Conservation (phyloP, 1,140 invertebrate genomes). For the Phymastichus coffea region DNA sequence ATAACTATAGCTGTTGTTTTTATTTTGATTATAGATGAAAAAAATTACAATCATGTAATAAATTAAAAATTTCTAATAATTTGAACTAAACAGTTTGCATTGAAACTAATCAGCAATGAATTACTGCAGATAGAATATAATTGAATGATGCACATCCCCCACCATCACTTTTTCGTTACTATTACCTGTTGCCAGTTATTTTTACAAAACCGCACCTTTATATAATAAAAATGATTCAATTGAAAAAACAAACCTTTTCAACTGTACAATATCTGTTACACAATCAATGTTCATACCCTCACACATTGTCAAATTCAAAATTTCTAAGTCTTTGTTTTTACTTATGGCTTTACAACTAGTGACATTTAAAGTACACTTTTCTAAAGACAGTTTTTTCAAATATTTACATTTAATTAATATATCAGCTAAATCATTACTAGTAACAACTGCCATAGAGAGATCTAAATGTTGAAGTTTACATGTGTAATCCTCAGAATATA, state of each 20-base stretch:
- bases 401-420: conserved; percentile 69
- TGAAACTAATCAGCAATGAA: too few relatives aligned
- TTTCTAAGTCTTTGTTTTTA: conserved; percentile 66
- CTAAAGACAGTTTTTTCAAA: conserved; percentile 80
- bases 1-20: too few relatives aligned
- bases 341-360: conserved; percentile 66
- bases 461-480: conserved; percentile 78
- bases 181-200: too few relatives aligned
- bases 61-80: background rate
- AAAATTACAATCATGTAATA: background rate
- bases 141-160: too few relatives aligned
- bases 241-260: conserved; percentile 55
- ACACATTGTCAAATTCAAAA: conserved; percentile 75
- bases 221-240: too few relatives aligned
- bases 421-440: conserved; percentile 59
- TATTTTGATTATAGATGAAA: too few relatives aligned
- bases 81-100: background rate
- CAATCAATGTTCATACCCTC: conserved; percentile 64
- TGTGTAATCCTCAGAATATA: conserved; percentile 37
- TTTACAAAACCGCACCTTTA: too few relatives aligned
- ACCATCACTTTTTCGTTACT: too few relatives aligned
- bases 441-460: conserved; percentile 75
- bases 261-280: conserved; percentile 61
- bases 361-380: conserved; percentile 69
- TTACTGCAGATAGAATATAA: too few relatives aligned